Evolutionary conservation across 2,888 invertebrate genomes (phyloP).

Genomic region (Lepetodrilus schrolli): DNA sequence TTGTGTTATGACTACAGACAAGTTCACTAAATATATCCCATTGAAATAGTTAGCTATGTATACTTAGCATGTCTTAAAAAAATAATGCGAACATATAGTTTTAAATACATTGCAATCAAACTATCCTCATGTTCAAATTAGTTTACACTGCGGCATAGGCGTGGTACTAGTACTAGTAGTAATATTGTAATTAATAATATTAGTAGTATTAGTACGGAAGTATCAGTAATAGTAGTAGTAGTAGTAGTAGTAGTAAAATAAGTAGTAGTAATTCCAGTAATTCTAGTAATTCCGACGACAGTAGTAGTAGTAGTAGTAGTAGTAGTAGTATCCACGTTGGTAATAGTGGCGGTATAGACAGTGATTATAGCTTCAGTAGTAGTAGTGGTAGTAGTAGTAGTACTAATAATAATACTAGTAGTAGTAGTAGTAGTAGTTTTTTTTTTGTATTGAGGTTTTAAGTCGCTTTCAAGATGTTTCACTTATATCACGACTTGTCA

Average conservation of each 20-base stretch:
- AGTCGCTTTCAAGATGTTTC: no score
- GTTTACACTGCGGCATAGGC: no score
- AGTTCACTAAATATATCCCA: no score
- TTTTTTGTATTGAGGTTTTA: no score
- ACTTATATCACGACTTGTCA: no score
- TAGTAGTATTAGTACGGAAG: background rate
- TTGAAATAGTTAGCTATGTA: no score
- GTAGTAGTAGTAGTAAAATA: background rate
- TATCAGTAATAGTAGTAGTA: background rate
- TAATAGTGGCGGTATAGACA: background rate
- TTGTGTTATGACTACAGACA: no score
- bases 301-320: slow-evolving; percentile 1
- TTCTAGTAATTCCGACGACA: background rate
- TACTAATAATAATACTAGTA: background rate
- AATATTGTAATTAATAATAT: background rate
- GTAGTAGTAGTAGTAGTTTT: background rate
- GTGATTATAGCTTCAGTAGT: background rate
- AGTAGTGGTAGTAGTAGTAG: background rate
- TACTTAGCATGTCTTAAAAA: no score
- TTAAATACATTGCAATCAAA: background rate
- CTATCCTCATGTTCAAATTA: background rate
- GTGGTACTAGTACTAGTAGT: background rate
- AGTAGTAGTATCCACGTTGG: background rate
- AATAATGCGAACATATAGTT: no score
- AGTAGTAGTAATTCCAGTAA: background rate